These are phyloP conservation scores for Takifugu ocellatus DNA, from an alignment of 2,797 vertebrate species.

Conservation along the genomic window DNA sequence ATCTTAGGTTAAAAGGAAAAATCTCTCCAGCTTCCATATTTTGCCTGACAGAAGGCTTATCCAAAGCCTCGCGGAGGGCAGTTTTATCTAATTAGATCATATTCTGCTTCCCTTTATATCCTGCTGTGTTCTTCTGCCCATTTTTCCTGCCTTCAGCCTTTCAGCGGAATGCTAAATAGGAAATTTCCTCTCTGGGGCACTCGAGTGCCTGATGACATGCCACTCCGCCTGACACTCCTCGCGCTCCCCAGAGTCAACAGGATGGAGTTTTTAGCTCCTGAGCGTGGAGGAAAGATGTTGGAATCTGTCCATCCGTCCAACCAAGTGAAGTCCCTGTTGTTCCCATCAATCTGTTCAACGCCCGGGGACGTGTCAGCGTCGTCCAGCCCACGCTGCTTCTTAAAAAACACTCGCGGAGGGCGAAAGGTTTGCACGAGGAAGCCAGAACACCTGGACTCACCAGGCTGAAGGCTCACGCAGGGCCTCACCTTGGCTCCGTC, in stretches of 20 bases:
- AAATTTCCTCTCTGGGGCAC: slow-evolving; percentile 37
- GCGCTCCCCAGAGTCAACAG: slow-evolving; percentile 39
- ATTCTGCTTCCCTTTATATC: slow-evolving; percentile 18
- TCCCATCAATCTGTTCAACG: slow-evolving; percentile 44
- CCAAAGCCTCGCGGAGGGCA: slow-evolving; percentile 12
- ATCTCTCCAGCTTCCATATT: background rate
- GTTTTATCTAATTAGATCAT: slow-evolving; percentile 25
- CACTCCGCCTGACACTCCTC: slow-evolving; percentile 57
- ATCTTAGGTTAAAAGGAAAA: slow-evolving; percentile 1
- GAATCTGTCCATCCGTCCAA: slow-evolving; percentile 47
- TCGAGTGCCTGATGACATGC: slow-evolving; percentile 53
- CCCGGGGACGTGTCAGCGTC: slow-evolving; percentile 34
- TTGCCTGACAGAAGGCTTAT: slow-evolving; percentile 4
- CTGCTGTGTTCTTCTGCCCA: slow-evolving; percentile 24
- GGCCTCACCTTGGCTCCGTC: too few species aligned
- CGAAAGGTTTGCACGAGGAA: slow-evolving; percentile 21
- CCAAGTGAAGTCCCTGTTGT: slow-evolving; percentile 29
- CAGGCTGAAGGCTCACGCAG: background rate
- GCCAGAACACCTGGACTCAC: slow-evolving; percentile 12
- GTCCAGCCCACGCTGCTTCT: slow-evolving; percentile 36
- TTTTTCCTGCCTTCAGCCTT: slow-evolving; percentile 43
- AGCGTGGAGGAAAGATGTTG: slow-evolving; percentile 28
- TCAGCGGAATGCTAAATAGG: slow-evolving; percentile 62
- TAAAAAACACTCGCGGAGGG: slow-evolving; percentile 15
- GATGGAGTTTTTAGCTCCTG: slow-evolving; percentile 54